Conservation (phyloP, 2,888 invertebrate genomes). For the Tachina fera region DNA sequence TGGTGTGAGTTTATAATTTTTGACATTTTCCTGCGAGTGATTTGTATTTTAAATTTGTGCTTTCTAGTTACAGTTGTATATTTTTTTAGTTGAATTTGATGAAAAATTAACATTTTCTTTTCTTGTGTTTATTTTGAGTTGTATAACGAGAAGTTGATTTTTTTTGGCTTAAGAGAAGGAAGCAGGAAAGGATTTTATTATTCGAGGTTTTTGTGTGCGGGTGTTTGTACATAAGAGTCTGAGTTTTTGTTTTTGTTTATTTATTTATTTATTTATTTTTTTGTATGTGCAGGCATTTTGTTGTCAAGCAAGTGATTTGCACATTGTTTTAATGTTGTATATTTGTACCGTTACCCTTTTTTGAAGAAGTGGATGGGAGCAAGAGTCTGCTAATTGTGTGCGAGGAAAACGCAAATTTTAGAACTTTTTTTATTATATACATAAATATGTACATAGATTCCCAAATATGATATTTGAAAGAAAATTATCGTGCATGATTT, state of each 20-base stretch:
- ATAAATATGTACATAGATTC: too few relatives aligned
- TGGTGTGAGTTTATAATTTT: constrained; percentile 56
- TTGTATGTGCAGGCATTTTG: constrained; percentile 42
- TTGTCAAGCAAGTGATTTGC: constrained; percentile 63
- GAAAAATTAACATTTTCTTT: constrained; percentile 60
- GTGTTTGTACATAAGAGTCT: neutral
- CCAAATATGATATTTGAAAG: too few relatives aligned
- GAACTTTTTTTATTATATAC: too few relatives aligned
- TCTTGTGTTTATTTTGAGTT: constrained; percentile 42
- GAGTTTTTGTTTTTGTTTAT: constrained; percentile 31
- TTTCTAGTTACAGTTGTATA: constrained; percentile 26
- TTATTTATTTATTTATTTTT: constrained; percentile 16
- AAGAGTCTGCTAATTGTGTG: constrained; percentile 1
- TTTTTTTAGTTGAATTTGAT: constrained; percentile 65
- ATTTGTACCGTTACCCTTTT: neutral
- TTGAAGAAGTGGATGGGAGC: neutral
- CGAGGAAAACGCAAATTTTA: neutral
- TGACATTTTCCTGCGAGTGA: constrained; percentile 50
- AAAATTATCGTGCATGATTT: too few relatives aligned
- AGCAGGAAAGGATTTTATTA: constrained; percentile 59
- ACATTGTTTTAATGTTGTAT: constrained; percentile 11
- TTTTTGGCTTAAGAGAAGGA: neutral
- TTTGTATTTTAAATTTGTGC: neutral
- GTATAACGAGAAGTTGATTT: constrained; percentile 37
- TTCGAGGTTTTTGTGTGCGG: constrained; percentile 28